Evolutionary conservation across 2,797 vertebrate genomes (phyloP), one percentile per base, ranked within the genome.

Genomic region (Botia kubotai): DNA sequence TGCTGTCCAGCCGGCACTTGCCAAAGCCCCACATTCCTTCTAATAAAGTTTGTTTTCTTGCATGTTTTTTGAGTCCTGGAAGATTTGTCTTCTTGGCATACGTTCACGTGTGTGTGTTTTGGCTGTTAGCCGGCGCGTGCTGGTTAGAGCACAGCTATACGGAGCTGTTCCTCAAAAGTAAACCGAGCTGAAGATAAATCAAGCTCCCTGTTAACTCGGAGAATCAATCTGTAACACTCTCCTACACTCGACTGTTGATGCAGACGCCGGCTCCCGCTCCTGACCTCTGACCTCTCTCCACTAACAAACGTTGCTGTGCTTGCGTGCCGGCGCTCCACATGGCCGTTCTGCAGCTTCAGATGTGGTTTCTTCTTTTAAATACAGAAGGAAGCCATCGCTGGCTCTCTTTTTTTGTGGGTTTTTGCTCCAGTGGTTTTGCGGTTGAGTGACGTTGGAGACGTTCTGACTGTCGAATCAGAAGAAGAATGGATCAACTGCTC

Each of bases 111-210:
- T 72, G 75, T 80, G 0, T 80, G 83, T 83, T 86, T 76, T 86
- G 39, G 77, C 87, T 79, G 87, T 90, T 85, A 88, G 89, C 87
- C 82, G 87, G 66, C 82, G 87, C 89, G 85, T 88, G 89, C 89
- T 83, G 84, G 85, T 83, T 82, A 83, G 52, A 74, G 78, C 75
- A 82, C 77, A 80, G 82, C 79, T 83, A 69, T 82, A 79, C 82
- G 74, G 79, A 81, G 73, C 83, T 83, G 86, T 85, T 87, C 83
- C 83, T 83, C 79, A 68, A 82, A 80, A 84, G 82, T 73, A 87
- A 87, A 83, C 82, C 23, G 36, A 75, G 70, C 50, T 60, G 62
- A 77, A 70, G 70, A 84, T 85, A 83, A 87, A 83, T 85, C 79
- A 72, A 82, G 72, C 72, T 80, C 55, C 65, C 65, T 39, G 72